A percentile compares a stretch with the other conserved stretches of the same genome.
These are phyloP conservation scores for Bembecia ichneumoniformis DNA, from an alignment of 2,888 invertebrate species.

Conservation along the genomic window DNA sequence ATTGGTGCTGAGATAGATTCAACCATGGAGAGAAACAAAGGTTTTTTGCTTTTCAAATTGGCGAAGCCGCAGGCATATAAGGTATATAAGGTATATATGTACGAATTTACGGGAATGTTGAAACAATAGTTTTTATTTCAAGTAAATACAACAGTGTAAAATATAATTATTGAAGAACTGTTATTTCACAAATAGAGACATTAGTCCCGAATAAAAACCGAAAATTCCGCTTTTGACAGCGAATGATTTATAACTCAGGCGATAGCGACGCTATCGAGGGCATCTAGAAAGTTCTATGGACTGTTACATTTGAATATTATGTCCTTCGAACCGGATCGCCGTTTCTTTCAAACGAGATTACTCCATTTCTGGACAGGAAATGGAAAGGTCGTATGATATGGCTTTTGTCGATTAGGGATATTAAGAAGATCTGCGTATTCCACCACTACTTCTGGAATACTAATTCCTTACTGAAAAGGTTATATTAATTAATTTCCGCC, in stretches of 20 bases:
- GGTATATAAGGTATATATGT: too few relatives aligned
- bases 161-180: not conserved
- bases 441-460: too few relatives aligned
- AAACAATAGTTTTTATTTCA: too few relatives aligned
- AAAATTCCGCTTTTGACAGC: slow-evolving; percentile 29
- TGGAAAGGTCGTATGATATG: not conserved
- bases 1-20: too few relatives aligned
- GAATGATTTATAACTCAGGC: slow-evolving; percentile 35
- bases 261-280: slow-evolving; percentile 34
- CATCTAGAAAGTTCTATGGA: slow-evolving; percentile 25
- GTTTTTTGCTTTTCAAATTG: too few relatives aligned
- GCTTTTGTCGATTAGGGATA: not conserved
- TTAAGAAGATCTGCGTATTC: not conserved
- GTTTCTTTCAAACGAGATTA: slow-evolving; percentile 4
- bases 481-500: too few relatives aligned
- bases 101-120: too few relatives aligned
- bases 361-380: slow-evolving; percentile 2
- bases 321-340: slow-evolving; percentile 14
- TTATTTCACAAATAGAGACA: not conserved
- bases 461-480: too few relatives aligned
- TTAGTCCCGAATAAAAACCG: slow-evolving; percentile 25
- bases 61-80: too few relatives aligned
- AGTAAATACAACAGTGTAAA: too few relatives aligned
- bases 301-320: slow-evolving; percentile 13
- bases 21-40: too few relatives aligned